Evolutionary conservation across 2,888 invertebrate species (phyloP).

Genomic region (Mellilla xanthometata): DNA sequence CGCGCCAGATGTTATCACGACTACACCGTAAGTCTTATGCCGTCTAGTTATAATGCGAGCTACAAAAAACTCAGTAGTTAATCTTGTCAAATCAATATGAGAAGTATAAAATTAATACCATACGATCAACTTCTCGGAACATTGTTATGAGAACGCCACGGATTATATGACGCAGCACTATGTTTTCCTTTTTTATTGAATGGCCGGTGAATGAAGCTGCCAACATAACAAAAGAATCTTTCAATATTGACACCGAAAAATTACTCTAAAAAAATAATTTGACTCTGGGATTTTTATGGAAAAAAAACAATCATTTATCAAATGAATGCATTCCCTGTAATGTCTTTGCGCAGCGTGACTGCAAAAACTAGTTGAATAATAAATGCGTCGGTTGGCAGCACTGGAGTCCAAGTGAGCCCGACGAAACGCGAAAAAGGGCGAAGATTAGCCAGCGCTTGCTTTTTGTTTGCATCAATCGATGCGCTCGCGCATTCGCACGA

Average conservation of each 20-base stretch:
- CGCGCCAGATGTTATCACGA: slow-evolving; percentile 42
- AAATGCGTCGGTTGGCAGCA: slow-evolving; percentile 72
- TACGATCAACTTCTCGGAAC: slow-evolving; percentile 53
- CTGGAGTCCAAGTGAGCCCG: slow-evolving; percentile 67
- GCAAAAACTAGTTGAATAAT: slow-evolving; percentile 80
- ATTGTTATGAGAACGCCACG: slow-evolving; percentile 50
- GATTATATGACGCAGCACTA: slow-evolving; percentile 60
- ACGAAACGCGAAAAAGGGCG: slow-evolving; percentile 69
- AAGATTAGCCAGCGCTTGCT: slow-evolving; percentile 79
- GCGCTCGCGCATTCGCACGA: slow-evolving; percentile 81
- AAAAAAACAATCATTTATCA: slow-evolving; percentile 78
- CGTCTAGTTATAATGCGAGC: slow-evolving; percentile 39
- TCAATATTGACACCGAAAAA: slow-evolving; percentile 68
- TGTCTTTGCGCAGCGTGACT: slow-evolving; percentile 79
- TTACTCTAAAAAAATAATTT: slow-evolving; percentile 50
- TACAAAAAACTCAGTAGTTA: slow-evolving; percentile 49
- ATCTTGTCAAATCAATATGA: slow-evolving; percentile 57
- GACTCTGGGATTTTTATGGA: slow-evolving; percentile 34
- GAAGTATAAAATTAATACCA: slow-evolving; percentile 52
- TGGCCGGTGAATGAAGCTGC: slow-evolving; percentile 53
- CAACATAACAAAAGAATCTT: slow-evolving; percentile 54
- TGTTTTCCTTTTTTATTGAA: slow-evolving; percentile 55
- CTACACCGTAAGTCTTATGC: slow-evolving; percentile 33
- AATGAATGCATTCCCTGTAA: slow-evolving; percentile 76
- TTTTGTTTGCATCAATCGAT: slow-evolving; percentile 83